Evolutionary conservation across 2,797 vertebrate genomes (phyloP).

Genomic region (Schizopygopsis malacanthus): DNA sequence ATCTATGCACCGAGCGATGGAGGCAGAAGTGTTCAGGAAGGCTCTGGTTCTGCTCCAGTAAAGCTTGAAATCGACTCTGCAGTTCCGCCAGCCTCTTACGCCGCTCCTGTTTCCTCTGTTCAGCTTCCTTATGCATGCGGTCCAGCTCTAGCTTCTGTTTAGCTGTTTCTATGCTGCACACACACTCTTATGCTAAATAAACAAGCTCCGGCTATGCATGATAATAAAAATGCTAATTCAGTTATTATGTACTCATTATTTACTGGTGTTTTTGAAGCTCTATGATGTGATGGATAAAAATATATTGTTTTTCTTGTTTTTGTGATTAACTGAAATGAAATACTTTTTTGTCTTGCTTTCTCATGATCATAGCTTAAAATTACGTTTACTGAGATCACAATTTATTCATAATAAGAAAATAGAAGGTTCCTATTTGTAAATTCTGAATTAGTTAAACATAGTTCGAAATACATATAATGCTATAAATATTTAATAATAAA

Average conservation of each 20-base stretch:
- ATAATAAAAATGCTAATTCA: background rate
- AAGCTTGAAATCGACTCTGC: slow-evolving; percentile 73
- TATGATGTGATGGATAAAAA: background rate
- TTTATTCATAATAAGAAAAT: background rate
- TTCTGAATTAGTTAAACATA: background rate
- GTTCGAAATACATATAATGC: background rate
- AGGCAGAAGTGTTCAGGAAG: slow-evolving; percentile 85
- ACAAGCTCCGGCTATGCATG: background rate
- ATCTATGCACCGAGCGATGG: slow-evolving; percentile 73
- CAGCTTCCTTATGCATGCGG: slow-evolving; percentile 78
- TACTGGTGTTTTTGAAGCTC: background rate
- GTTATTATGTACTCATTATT: background rate
- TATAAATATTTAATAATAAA: background rate
- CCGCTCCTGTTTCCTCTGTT: slow-evolving; percentile 76
- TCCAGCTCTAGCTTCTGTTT: slow-evolving; percentile 85
- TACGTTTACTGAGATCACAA: background rate
- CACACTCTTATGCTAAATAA: slow-evolving; percentile 43
- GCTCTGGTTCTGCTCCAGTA: slow-evolving; percentile 79
- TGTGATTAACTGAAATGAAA: background rate
- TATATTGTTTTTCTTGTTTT: background rate
- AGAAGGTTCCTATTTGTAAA: background rate
- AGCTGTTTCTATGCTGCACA: slow-evolving; percentile 86
- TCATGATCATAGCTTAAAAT: background rate
- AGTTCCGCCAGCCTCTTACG: slow-evolving; percentile 76
- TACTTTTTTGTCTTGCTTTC: background rate